Percentiles rank a stretch among this genome's conserved stretches.
These are phyloP conservation scores for Nasalis larvatus DNA, from an alignment of 2,113 vertebrate species.

Conservation along the genomic window DNA sequence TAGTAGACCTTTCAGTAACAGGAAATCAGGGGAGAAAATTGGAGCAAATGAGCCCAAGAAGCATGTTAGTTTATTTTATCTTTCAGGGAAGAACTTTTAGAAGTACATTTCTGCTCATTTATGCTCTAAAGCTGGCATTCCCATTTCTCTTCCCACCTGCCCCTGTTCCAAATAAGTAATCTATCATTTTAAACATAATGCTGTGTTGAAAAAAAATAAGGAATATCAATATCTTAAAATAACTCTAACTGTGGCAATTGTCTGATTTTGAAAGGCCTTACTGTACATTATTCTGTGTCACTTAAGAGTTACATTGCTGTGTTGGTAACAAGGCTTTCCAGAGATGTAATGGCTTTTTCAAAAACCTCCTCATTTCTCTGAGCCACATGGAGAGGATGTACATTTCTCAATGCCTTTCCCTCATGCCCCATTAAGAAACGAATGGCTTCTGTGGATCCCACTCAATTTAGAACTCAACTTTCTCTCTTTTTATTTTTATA, in stretches of 20 bases:
- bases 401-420: background rate
- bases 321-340: background rate
- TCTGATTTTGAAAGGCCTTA: constrained; percentile 18
- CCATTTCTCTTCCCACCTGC: constrained; percentile 24
- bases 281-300: constrained; percentile 28
- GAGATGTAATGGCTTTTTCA: background rate
- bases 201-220: constrained; percentile 6
- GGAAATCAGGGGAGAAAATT: background rate
- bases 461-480: background rate
- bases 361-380: background rate
- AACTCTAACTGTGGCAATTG: constrained; percentile 14
- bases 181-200: constrained; percentile 44
- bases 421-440: background rate
- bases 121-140: background rate
- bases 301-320: background rate
- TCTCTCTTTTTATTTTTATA: background rate
- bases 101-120: background rate
- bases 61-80: background rate
- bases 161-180: constrained; percentile 15
- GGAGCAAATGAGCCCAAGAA: background rate
- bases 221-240: constrained; percentile 45
- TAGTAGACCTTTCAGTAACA: background rate
- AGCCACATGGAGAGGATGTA: background rate
- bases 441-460: background rate
- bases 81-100: background rate